Conservation (phyloP, 2,113 vertebrate genomes). For the Cephalopterus ornatus region DNA sequence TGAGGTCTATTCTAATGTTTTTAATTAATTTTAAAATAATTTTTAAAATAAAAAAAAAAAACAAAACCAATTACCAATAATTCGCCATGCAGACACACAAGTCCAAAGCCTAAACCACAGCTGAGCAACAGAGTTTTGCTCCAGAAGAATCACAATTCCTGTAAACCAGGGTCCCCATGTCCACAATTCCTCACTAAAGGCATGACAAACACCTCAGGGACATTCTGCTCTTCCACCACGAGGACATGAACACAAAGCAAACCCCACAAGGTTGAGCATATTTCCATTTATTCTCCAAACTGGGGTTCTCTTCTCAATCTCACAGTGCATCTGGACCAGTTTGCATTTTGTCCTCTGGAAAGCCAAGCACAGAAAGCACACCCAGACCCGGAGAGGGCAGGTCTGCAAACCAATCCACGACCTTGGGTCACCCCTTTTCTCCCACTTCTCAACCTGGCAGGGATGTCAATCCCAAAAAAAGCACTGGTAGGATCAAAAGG, state of each 20-base stretch:
- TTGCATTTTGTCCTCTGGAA: background rate
- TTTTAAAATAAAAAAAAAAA: background rate
- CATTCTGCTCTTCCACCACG: background rate
- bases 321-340: background rate
- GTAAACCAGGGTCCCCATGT: background rate
- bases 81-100: background rate
- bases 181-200: background rate
- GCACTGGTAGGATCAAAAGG: background rate
- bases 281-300: background rate
- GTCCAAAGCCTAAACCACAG: background rate
- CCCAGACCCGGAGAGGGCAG: background rate
- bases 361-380: background rate
- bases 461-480: constrained; percentile 28
- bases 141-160: background rate
- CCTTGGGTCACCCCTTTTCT: background rate
- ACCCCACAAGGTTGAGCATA: background rate
- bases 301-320: background rate
- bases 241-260: background rate
- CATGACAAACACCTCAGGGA: background rate
- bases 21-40: rapidly evolving
- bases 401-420: background rate
- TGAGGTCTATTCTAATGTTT: background rate
- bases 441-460: background rate
- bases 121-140: background rate
- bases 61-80: background rate